Percentiles rank a stretch among this genome's conserved stretches.
Conservation (phyloP, 2,113 vertebrate species). For the Gobius niger region DNA sequence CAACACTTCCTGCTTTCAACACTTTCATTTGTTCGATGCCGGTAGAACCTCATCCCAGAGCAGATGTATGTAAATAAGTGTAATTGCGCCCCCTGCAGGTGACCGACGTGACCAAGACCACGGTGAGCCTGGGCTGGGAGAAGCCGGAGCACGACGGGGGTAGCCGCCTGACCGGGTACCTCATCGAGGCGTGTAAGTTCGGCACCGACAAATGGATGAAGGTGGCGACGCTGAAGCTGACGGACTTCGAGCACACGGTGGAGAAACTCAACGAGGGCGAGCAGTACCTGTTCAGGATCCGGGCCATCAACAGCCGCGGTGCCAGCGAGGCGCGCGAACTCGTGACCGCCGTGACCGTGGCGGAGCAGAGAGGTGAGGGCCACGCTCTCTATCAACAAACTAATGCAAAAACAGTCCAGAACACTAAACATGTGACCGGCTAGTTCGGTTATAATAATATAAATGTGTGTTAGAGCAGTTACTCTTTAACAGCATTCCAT, state of each 20-base stretch:
- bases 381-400: no score
- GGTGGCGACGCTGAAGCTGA: conserved; percentile 88
- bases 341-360: conserved; percentile 87
- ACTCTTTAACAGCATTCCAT: no score
- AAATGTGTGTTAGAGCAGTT: no score
- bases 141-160: conserved; percentile 97
- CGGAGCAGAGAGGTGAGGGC: conserved; percentile 89
- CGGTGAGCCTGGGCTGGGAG: conserved; percentile 92
- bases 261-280: conserved; percentile 94
- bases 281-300: conserved; percentile 92
- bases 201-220: conserved; percentile 98
- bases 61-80: no score
- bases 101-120: conserved; percentile 89
- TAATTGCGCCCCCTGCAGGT: conserved; percentile 51
- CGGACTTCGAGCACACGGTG: conserved; percentile 87
- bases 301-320: conserved; percentile 92
- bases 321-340: conserved; percentile 90
- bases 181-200: conserved; percentile 92
- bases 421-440: no score
- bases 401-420: no score
- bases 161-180: conserved; percentile 89
- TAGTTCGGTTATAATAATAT: no score
- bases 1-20: no score
- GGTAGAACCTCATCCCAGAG: no score
- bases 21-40: no score